phyloP scores from a whole-genome alignment of 2,797 vertebrate genomes.

The Acipenser ruthenus region DNA sequence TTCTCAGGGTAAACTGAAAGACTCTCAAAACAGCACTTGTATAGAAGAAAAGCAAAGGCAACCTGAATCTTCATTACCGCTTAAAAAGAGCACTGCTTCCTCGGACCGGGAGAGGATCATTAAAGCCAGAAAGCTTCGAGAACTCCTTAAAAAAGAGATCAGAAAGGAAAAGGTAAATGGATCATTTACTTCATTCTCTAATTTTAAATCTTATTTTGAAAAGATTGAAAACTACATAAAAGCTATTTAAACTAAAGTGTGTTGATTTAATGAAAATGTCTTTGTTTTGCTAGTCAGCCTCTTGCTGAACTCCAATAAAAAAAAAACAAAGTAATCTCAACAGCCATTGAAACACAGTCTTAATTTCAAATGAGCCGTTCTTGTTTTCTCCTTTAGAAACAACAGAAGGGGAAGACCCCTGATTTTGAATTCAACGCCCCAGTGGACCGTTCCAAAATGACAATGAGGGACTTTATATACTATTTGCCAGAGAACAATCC shows the following conservation, averaged over 20 bases:
- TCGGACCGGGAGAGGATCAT: conserved; percentile 62
- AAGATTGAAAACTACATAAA: too few species aligned
- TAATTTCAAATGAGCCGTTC: not conserved
- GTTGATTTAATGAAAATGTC: too few species aligned
- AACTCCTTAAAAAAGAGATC: conserved; percentile 67
- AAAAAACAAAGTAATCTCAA: too few species aligned
- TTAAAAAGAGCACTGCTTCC: conserved; percentile 19
- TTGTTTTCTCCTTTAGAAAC: conserved; percentile 48
- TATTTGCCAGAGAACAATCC: conserved; percentile 85
- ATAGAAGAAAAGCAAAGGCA: conserved; percentile 24
- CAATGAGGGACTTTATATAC: conserved; percentile 93
- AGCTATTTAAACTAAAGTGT: too few species aligned
- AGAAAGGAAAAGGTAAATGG: conserved; percentile 66
- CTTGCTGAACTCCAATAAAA: too few species aligned
- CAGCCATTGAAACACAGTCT: too few species aligned
- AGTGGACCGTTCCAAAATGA: conserved; percentile 89
- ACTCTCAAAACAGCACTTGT: conserved; percentile 36
- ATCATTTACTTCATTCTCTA: not conserved
- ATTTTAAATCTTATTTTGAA: too few species aligned
- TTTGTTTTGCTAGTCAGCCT: too few species aligned
- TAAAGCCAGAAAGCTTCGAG: conserved; percentile 64
- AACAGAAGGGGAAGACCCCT: conserved; percentile 53
- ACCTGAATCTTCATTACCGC: not conserved
- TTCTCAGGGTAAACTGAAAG: conserved; percentile 25
- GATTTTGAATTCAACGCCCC: conserved; percentile 48